Percentiles rank a stretch among this genome's conserved stretches.
These are phyloP conservation scores for Rugalucina vietnamica DNA, from an alignment of 2,888 invertebrate genomes.

Conservation along the genomic window DNA sequence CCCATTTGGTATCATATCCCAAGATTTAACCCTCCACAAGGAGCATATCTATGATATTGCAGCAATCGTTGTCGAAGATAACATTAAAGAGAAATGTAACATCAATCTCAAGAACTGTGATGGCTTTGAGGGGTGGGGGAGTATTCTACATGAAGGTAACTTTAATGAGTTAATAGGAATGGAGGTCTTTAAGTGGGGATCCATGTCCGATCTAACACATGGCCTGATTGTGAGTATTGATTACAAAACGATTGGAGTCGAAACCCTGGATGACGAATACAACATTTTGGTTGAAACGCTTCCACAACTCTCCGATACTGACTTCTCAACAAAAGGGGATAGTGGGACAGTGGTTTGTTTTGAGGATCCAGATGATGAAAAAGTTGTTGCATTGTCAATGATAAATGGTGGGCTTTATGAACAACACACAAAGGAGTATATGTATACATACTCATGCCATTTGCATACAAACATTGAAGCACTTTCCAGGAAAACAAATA, in stretches of 20 bases:
- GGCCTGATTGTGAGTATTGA: not conserved
- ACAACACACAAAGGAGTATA: not conserved
- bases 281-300: not conserved
- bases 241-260: not conserved
- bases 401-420: not conserved
- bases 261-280: not conserved
- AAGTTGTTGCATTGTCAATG: not conserved
- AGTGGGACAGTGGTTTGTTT: conserved; percentile 5
- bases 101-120: not conserved
- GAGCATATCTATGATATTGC: not conserved
- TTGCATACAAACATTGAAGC: not conserved
- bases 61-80: not conserved
- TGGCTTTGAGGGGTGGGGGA: not conserved
- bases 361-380: not conserved
- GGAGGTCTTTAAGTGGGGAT: not conserved
- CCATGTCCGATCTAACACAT: not conserved
- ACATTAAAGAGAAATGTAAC: not conserved
- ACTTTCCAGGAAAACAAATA: not conserved
- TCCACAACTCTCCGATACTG: not conserved
- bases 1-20: not conserved
- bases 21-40: not conserved
- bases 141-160: not conserved
- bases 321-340: not conserved
- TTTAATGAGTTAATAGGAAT: not conserved
- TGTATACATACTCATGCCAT: not conserved